A percentile compares a stretch with the other conserved stretches of the same genome.
These are phyloP conservation scores for Anadara kagoshimensis DNA, from an alignment of 1,140 invertebrate species.

Conservation along the genomic window DNA sequence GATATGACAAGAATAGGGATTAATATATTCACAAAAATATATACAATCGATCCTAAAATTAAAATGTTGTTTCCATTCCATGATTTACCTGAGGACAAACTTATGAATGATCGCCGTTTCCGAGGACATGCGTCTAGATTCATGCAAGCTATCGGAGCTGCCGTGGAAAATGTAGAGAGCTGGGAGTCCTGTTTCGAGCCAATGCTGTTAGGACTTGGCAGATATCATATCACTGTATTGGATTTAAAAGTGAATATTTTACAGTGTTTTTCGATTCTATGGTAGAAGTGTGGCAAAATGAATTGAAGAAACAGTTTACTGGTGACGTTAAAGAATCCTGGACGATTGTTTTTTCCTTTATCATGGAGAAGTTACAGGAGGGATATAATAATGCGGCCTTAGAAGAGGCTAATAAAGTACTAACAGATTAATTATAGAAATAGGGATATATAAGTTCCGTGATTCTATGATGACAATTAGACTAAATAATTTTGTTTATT, in stretches of 20 bases:
- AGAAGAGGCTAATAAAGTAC: neutral
- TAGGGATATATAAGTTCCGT: too few species aligned
- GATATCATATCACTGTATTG: constrained; percentile 47
- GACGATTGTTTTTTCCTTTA: constrained; percentile 46
- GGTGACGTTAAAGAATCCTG: constrained; percentile 34
- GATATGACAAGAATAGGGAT: constrained; percentile 43
- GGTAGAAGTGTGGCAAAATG: constrained; percentile 35
- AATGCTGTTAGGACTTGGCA: constrained; percentile 45
- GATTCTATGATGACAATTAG: too few species aligned
- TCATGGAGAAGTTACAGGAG: constrained; percentile 47
- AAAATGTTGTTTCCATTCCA: constrained; percentile 50
- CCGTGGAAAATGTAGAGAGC: constrained; percentile 52
- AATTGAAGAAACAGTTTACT: constrained; percentile 42
- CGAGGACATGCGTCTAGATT: constrained; percentile 54
- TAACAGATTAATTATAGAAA: too few species aligned
- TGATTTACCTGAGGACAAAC: constrained; percentile 34
- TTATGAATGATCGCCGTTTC: constrained; percentile 40
- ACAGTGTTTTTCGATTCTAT: constrained; percentile 45
- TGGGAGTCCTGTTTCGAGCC: constrained; percentile 36
- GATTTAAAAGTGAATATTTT: constrained; percentile 51
- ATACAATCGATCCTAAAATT: constrained; percentile 44
- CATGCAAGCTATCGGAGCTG: constrained; percentile 57
- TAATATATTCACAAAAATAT: constrained; percentile 52
- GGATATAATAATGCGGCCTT: constrained; percentile 27
- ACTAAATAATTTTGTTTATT: too few species aligned